Evolutionary conservation across 2,113 vertebrate species (phyloP).

Genomic region (Phalacrocorax pelagicus): DNA sequence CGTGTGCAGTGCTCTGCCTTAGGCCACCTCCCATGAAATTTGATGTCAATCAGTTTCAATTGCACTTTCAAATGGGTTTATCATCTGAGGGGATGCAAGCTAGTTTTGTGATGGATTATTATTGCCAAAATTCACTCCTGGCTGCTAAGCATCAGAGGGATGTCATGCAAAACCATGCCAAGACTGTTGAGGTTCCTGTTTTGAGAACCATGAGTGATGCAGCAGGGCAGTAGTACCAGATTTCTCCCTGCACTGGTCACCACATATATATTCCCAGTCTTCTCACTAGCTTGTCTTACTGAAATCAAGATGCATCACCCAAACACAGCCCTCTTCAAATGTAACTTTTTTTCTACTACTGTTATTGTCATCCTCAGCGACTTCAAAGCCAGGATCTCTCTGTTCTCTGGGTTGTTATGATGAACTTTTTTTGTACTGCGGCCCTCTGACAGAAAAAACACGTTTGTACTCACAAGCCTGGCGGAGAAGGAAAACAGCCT

Average conservation of each 20-base stretch:
- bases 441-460: background rate
- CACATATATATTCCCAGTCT: background rate
- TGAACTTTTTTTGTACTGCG: background rate
- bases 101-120: background rate
- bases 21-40: background rate
- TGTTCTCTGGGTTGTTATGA: background rate
- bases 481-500: background rate
- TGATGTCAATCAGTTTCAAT: background rate
- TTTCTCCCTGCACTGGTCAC: background rate
- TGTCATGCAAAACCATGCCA: background rate
- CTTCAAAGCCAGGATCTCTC: background rate
- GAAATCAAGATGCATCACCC: background rate
- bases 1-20: fast-evolving
- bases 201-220: background rate
- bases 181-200: background rate
- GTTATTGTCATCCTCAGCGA: background rate
- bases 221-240: background rate
- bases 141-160: background rate
- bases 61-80: background rate
- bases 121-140: background rate
- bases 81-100: fast-evolving
- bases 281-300: background rate
- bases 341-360: background rate
- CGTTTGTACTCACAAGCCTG: background rate
- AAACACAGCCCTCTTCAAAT: background rate